Percentiles rank a stretch among this genome's conserved stretches.
These are phyloP conservation scores for Sarcoramphus papa DNA, from an alignment of 2,797 vertebrate genomes.

Conservation along the genomic window DNA sequence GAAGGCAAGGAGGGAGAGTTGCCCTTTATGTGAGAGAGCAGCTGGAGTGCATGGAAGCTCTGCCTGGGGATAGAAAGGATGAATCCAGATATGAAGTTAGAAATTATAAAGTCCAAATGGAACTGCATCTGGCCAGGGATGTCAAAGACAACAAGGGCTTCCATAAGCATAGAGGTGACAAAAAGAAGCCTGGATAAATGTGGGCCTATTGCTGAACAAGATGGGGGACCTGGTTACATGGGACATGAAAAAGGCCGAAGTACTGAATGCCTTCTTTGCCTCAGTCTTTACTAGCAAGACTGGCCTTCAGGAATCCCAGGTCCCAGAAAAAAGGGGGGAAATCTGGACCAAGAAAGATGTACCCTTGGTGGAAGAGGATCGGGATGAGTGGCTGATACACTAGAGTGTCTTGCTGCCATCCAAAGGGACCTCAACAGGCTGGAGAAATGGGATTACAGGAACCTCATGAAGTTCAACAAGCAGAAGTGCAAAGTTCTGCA, in stretches of 20 bases:
- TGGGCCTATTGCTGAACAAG: neutral
- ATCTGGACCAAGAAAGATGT: neutral
- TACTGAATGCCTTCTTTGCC: neutral
- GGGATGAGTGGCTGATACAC: neutral
- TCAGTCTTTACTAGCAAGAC: neutral
- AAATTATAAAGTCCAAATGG: neutral
- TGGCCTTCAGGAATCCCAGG: neutral
- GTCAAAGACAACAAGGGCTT: neutral
- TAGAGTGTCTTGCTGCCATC: too few species aligned
- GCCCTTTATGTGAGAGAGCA: neutral
- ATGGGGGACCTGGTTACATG: accelerated
- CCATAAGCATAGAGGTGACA: neutral
- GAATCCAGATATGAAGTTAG: neutral
- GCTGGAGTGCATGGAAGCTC: neutral
- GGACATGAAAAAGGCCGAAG: neutral
- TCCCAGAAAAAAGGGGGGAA: neutral
- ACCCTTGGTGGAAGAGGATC: neutral
- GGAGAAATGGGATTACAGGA: neutral
- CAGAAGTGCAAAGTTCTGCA: neutral
- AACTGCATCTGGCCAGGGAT: neutral
- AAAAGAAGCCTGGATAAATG: neutral
- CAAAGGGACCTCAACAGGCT: neutral
- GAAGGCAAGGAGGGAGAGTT: neutral
- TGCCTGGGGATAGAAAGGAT: neutral
- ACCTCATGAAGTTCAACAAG: neutral